Evolutionary conservation across 1,140 invertebrate genomes (phyloP).

Genomic region (Drosophila gunungcola): DNA sequence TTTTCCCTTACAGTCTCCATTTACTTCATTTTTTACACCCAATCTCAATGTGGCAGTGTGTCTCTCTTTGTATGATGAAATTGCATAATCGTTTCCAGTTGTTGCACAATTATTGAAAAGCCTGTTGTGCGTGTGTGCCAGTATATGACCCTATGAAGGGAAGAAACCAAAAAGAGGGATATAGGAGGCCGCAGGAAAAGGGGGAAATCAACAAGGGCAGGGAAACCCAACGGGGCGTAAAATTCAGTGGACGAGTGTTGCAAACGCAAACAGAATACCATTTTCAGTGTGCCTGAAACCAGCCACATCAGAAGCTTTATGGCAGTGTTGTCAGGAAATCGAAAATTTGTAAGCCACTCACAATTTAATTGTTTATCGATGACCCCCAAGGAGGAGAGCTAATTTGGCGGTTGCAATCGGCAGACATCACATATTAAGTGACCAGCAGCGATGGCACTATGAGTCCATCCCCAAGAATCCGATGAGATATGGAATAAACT

Average conservation of each 20-base stretch:
- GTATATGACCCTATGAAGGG: constrained; percentile 20
- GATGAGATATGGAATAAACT: constrained; percentile 47
- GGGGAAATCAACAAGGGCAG: constrained; percentile 24
- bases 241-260: constrained; percentile 67
- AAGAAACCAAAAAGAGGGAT: neutral
- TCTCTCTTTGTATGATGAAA: constrained; percentile 75
- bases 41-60: constrained; percentile 62
- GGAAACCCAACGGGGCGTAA: constrained; percentile 69
- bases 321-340: constrained; percentile 42
- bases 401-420: constrained; percentile 54
- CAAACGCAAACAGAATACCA: constrained; percentile 67
- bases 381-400: constrained; percentile 18
- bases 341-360: constrained; percentile 62
- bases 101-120: constrained; percentile 83
- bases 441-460: constrained; percentile 17
- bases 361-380: constrained; percentile 59
- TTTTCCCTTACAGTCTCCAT: neutral
- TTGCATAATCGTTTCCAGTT: constrained; percentile 83
- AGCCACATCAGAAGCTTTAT: neutral
- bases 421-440: constrained; percentile 45
- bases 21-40: constrained; percentile 53
- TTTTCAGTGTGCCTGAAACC: constrained; percentile 28
- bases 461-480: constrained; percentile 2
- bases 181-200: constrained; percentile 33
- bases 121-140: constrained; percentile 38